These are phyloP conservation scores for Hozukius guyotensis DNA, from an alignment of 2,797 vertebrate species.

Conservation along the genomic window DNA sequence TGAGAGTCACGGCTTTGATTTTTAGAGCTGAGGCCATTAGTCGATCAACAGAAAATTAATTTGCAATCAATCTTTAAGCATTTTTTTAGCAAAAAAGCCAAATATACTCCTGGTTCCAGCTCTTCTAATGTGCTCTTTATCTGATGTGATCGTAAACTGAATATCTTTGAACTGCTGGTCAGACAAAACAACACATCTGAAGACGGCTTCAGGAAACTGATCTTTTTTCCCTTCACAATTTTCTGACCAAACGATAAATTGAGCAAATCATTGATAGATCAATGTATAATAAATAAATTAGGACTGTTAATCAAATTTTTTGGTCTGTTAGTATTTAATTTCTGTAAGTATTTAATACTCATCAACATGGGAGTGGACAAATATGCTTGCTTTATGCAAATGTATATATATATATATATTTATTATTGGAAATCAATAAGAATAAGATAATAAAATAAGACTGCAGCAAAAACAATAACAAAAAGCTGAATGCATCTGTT, in stretches of 20 bases:
- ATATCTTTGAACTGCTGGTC: not conserved
- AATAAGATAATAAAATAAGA: no score
- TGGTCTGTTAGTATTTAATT: no score
- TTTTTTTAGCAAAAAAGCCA: not conserved
- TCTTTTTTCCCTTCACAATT: not conserved
- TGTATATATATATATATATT: fast-evolving
- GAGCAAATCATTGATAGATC: not conserved
- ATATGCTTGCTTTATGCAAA: no score
- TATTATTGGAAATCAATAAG: no score
- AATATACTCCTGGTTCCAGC: not conserved
- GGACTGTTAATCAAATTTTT: no score
- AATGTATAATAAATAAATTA: not conserved
- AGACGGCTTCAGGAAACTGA: not conserved
- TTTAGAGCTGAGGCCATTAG: not conserved
- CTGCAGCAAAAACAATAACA: not conserved
- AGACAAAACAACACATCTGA: not conserved
- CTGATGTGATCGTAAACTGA: not conserved
- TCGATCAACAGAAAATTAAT: not conserved
- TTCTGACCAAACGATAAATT: not conserved
- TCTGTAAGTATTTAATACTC: no score
- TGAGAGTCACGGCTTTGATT: no score
- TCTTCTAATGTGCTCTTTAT: no score
- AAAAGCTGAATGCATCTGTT: no score
- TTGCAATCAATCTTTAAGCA: not conserved
- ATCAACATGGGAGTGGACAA: no score